A percentile compares a stretch with the other conserved stretches of the same genome.
phyloP scores from a whole-genome alignment of 2,888 invertebrate species.

The Cataglyphis cursor region DNA sequence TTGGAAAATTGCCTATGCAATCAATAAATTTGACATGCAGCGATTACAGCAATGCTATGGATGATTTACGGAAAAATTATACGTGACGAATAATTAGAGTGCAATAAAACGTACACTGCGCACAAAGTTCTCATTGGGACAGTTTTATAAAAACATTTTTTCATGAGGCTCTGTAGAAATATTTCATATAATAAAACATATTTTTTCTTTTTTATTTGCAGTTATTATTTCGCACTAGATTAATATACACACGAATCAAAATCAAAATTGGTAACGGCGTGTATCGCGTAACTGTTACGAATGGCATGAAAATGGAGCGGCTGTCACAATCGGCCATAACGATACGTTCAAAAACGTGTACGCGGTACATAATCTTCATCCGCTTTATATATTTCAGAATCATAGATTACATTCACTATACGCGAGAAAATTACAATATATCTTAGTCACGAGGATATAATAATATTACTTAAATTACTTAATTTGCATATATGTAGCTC shows the following conservation, averaged over 20 bases:
- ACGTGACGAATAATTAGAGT: slow-evolving; percentile 10
- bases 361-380: slow-evolving; percentile 9
- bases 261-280: slow-evolving; percentile 13
- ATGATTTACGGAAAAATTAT: slow-evolving; percentile 46
- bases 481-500: not conserved
- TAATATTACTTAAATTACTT: not conserved
- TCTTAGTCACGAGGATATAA: not conserved
- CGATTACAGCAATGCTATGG: slow-evolving; percentile 5
- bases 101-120: not conserved
- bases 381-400: not conserved
- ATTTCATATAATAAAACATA: not conserved
- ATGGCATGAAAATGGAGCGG: slow-evolving; percentile 8
- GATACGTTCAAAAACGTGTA: slow-evolving; percentile 18
- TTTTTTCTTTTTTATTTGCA: slow-evolving; percentile 19
- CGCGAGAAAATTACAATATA: not conserved
- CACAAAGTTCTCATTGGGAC: not conserved
- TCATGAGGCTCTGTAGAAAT: not conserved
- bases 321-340: not conserved
- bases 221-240: slow-evolving; percentile 22
- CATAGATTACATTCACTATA: not conserved
- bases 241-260: not conserved
- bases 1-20: slow-evolving; percentile 50
- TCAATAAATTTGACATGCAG: slow-evolving; percentile 50
- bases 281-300: not conserved
- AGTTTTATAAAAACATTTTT: slow-evolving; percentile 20